Conservation (phyloP, 2,797 vertebrate species). For the Acestrorhynchus altus region DNA sequence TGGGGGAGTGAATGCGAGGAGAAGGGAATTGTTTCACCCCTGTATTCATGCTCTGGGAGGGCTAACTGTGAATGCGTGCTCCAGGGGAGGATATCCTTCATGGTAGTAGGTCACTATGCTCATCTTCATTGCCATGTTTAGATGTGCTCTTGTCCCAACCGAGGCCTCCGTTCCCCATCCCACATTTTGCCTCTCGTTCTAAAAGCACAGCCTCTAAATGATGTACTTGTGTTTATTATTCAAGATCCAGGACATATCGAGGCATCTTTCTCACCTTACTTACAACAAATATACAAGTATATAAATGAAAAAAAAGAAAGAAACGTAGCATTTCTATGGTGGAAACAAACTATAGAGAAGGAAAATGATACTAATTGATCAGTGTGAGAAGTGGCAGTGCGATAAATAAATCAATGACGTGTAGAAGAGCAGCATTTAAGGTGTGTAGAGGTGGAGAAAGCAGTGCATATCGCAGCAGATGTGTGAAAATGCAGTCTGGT, state of each 20-base stretch:
- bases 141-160: conserved; percentile 14
- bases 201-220: neutral
- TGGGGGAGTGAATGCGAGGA: neutral
- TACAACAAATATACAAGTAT: no score
- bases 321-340: no score
- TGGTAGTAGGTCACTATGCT: conserved; percentile 33
- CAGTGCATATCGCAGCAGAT: no score
- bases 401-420: no score
- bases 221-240: neutral
- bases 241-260: neutral
- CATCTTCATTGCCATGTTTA: conserved; percentile 59
- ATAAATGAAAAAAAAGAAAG: no score
- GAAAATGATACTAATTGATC: no score
- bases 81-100: conserved; percentile 27
- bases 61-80: conserved; percentile 16
- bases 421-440: no score
- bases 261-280: no score
- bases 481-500: no score
- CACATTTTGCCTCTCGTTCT: neutral
- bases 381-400: no score
- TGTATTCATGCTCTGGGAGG: neutral
- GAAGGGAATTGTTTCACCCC: neutral
- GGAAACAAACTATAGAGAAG: no score
- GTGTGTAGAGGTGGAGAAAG: no score
- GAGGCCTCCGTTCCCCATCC: conserved; percentile 6